phyloP scores from a whole-genome alignment of 2,888 invertebrate genomes.

The Helleia helle region DNA sequence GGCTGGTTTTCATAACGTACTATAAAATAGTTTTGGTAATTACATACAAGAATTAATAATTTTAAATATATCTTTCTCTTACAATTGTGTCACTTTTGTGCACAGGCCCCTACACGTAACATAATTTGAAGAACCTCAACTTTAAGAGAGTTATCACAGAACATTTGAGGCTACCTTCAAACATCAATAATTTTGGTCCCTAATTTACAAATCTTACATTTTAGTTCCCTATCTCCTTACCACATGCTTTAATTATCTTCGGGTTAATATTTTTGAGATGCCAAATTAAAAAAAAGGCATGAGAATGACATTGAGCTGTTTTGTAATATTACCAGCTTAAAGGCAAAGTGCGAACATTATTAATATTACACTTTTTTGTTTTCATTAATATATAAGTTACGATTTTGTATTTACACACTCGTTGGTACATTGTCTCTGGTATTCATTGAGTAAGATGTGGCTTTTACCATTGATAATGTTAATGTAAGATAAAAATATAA shows the following conservation, averaged over 20 bases:
- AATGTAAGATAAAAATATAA: neutral
- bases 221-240: slow-evolving; percentile 9
- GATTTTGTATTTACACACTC: neutral
- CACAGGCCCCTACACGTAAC: slow-evolving; percentile 9
- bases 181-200: slow-evolving; percentile 26
- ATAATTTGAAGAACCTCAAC: slow-evolving; percentile 65
- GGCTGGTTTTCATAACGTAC: too few species aligned
- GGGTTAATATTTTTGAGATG: slow-evolving; percentile 6
- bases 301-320: slow-evolving; percentile 14
- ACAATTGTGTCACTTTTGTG: neutral
- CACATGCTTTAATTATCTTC: slow-evolving; percentile 10
- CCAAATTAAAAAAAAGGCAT: slow-evolving; percentile 15
- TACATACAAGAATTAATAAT: neutral
- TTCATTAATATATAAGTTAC: too few species aligned
- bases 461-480: neutral
- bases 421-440: neutral
- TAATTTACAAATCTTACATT: slow-evolving; percentile 15
- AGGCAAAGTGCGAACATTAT: slow-evolving; percentile 3
- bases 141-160: slow-evolving; percentile 71
- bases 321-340: neutral
- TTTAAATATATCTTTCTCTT: neutral
- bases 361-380: neutral
- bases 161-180: slow-evolving; percentile 66
- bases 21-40: neutral
- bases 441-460: neutral